phyloP scores from a whole-genome alignment of 2,797 vertebrate genomes.

The Urophycis tenuis region DNA sequence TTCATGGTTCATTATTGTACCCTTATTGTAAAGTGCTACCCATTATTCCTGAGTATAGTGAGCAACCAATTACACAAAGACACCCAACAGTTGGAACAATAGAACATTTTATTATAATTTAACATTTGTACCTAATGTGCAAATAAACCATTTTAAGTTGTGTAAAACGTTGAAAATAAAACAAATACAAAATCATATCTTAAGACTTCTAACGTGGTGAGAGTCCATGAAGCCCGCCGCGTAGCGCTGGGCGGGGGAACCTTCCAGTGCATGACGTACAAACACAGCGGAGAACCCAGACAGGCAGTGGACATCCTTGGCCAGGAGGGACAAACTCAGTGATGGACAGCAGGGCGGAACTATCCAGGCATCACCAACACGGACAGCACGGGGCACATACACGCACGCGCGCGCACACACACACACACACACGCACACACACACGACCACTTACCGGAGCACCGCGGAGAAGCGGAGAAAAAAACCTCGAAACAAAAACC shows the following conservation, averaged over 20 bases:
- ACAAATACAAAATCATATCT: conserved; percentile 74
- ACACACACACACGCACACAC: too few relatives aligned
- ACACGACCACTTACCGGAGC: conserved; percentile 62
- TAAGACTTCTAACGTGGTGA: conserved; percentile 71
- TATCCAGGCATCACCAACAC: conserved; percentile 65
- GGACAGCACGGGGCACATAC: conserved; percentile 58
- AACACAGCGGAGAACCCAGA: conserved; percentile 66
- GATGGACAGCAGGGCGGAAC: conserved; percentile 63
- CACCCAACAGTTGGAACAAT: conserved; percentile 78
- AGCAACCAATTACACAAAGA: conserved; percentile 51
- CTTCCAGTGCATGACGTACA: conserved; percentile 63
- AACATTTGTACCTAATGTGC: conserved; percentile 79
- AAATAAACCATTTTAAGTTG: conserved; percentile 80
- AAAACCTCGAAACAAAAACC: too few relatives aligned
- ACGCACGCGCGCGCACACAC: too few relatives aligned
- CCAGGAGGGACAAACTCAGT: conserved; percentile 68
- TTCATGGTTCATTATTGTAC: too few relatives aligned
- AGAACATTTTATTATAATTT: conserved; percentile 76
- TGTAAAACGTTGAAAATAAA: conserved; percentile 71
- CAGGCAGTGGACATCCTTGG: conserved; percentile 74
- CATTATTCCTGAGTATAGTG: conserved; percentile 22
- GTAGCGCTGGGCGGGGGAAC: conserved; percentile 59
- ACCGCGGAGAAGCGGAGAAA: conserved; percentile 50
- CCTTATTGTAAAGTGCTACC: too few relatives aligned
- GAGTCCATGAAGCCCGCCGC: conserved; percentile 61